Evolutionary conservation across 2,888 invertebrate genomes (phyloP).

Genomic region (Gnatocerus cornutus): DNA sequence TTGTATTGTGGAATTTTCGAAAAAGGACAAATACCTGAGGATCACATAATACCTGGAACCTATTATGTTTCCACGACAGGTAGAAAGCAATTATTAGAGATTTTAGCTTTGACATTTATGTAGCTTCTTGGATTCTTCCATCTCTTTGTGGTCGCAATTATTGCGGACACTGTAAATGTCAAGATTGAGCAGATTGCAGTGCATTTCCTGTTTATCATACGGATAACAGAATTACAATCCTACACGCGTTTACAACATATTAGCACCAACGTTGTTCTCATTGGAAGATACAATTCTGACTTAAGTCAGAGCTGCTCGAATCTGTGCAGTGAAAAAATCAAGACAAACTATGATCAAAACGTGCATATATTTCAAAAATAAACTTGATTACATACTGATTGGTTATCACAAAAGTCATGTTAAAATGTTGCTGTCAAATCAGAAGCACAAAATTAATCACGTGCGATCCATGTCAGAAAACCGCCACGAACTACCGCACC

Average conservation of each 20-base stretch:
- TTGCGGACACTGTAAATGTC: conserved; percentile 19
- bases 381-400: conserved; percentile 56
- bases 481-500: conserved; percentile 50
- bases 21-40: conserved; percentile 8
- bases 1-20: background rate
- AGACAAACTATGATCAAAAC: conserved; percentile 16
- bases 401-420: conserved; percentile 61
- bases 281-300: conserved; percentile 22
- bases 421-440: conserved; percentile 56
- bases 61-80: conserved; percentile 43
- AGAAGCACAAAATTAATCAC: conserved; percentile 60
- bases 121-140: conserved; percentile 9
- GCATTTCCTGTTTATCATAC: conserved; percentile 37
- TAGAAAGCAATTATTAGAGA: conserved; percentile 46
- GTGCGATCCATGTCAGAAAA: conserved; percentile 59
- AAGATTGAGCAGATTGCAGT: conserved; percentile 30
- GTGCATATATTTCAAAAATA: conserved; percentile 14
- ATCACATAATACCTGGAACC: conserved; percentile 41
- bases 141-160: conserved; percentile 21
- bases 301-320: conserved; percentile 36
- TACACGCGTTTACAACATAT: conserved; percentile 10
- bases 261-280: conserved; percentile 7
- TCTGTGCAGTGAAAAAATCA: conserved; percentile 16
- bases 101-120: conserved; percentile 38
- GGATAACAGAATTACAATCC: conserved; percentile 13